Base-by-base conservation (phyloP, 2,113 vertebrate species). In the Ochotona princeps region DNA sequence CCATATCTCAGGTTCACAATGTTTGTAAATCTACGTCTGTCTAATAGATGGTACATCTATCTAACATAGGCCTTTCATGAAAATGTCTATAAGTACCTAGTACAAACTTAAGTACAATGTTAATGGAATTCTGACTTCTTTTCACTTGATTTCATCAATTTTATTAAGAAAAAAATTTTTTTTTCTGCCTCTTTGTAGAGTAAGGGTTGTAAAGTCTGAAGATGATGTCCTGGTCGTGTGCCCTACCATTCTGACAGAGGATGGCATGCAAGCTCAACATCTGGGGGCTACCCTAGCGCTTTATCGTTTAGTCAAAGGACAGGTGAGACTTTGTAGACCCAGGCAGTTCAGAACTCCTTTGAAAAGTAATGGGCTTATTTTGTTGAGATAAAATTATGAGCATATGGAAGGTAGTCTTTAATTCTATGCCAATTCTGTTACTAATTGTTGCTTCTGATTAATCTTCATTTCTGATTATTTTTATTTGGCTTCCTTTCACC, bases 221-320 rank as follows among this genome's bases (percentile, higher is more conserved):
- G 99, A 99, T 18, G 99, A 99, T 69, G 96, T 98, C 5, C 97
- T 99, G 93, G 96, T 98, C 23, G 99, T 99, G n/a, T 99, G 99
- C 97, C 99, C 99, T 80, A 98, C 98, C 54, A 99, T 99, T 2
- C 87, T 99, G 92, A 99, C 99, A 12, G 99, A 99, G 95, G 99
- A 99, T 47, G 96, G 98, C 92, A 99, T 99, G 99, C 99, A 99
- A 97, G 99, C 99, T 7, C 99, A 99, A 76, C 99, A 99, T 92
- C 97, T 99, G 82, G 99, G 97, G 92, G 99, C 99, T 66, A 99
- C 99, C 0, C 96, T 99, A 94, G 99, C 99, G 0, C 98, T 99
- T 8, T 99, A 99, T 97, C 98, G 96, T 86, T 97, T 99, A 91
- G 98, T 99, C 47, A 99, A 99, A 98, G 99, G 99, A 76, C 99